Base-by-base conservation (phyloP, 2,797 vertebrate species). In the Balearica regulorum region DNA sequence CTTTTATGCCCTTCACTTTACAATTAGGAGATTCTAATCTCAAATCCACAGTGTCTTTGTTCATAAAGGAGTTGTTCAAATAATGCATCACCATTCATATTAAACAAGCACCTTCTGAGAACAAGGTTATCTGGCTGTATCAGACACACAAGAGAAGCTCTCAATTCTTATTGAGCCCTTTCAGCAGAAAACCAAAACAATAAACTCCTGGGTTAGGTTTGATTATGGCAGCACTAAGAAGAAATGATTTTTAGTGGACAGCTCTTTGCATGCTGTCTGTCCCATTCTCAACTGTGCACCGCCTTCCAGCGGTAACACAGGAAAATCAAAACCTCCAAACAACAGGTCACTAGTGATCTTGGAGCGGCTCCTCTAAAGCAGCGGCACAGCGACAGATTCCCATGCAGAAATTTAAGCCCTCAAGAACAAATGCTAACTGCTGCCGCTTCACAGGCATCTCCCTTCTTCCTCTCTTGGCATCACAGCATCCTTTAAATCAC, bases 231-330 rank as follows among this genome's bases (percentile, higher is more conserved):
- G 64, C 48, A 44, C 21, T 2, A 70, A 58, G 70, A 64, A 80
- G 6, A 29, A 58, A 26, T 22, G 25, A 1, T 7, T 35, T 44
- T 58, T 6, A 60, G 28, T 0, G 6, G 39, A 16, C 16, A 35
- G 64, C 37, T 58, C 29, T 66, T 49, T 14, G 35, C 1, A 2
- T 11, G 14, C 14, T 29, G 24, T 35, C 73, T 4, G 3, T 28
- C 33, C 62, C 51, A 2, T 21, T 48, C 62, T 39, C 7, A 10
- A 9, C 43, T 8, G 31, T 10, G 31, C 43, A 10, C 13, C 33
- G 12, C 33, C 33, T 43, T 53, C 77, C 39, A 61, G 3, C 11
- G 33, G 54, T 0, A 18, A 24, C 0, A 0, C 46, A 43, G 39
- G 39, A 68, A n/a, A 75, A 73, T 1, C 46, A 51, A 61, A 69